phyloP scores from a whole-genome alignment of 2,113 vertebrate genomes.

The Chloebia gouldiae region DNA sequence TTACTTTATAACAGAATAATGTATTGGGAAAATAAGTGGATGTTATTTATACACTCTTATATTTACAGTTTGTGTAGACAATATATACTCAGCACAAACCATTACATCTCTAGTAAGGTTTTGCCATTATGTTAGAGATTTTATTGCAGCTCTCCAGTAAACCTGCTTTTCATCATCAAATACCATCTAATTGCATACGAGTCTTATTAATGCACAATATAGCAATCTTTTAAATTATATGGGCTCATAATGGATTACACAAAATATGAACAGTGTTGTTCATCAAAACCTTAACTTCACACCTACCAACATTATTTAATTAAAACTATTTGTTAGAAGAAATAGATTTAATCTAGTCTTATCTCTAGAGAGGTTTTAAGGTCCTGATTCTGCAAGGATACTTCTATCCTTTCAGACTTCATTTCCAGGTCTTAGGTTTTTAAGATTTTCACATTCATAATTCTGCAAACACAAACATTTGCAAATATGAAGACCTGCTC shows the following conservation, averaged over 20 bases:
- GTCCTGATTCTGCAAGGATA: neutral
- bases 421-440: neutral
- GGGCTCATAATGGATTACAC: neutral
- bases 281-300: neutral
- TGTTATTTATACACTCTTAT: neutral
- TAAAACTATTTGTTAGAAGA: neutral
- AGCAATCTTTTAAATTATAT: neutral
- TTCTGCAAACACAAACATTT: neutral
- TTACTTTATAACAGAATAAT: neutral
- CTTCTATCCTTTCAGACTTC: neutral
- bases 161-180: conserved; percentile 17
- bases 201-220: neutral
- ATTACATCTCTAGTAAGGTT: neutral
- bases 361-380: neutral
- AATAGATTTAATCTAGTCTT: neutral
- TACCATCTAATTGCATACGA: neutral
- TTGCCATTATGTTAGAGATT: neutral
- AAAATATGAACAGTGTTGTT: neutral
- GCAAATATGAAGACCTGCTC: neutral
- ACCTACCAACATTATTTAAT: neutral
- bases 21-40: neutral
- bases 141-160: neutral
- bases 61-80: neutral
- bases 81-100: neutral
- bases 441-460: neutral